Percentiles rank a stretch among this genome's conserved stretches.
phyloP scores from a whole-genome alignment of 2,888 invertebrate species.

The Oscheius onirici region DNA sequence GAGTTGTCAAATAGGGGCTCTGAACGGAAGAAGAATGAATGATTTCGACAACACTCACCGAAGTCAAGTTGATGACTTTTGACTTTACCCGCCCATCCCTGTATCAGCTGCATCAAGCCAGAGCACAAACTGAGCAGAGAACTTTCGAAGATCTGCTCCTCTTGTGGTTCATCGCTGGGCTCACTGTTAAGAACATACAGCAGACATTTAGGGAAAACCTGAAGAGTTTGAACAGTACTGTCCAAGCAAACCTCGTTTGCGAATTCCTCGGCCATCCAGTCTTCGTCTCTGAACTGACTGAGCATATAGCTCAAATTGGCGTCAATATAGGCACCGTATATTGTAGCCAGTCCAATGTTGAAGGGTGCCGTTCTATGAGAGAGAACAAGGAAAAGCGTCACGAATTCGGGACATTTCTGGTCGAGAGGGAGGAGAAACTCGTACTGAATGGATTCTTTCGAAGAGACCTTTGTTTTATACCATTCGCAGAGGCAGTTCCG shows the following conservation, averaged over 20 bases:
- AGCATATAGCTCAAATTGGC: constrained; percentile 38
- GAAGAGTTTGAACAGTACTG: background rate
- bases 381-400: constrained; percentile 44
- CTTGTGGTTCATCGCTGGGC: background rate
- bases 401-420: constrained; percentile 45
- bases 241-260: constrained; percentile 33
- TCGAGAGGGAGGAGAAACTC: constrained; percentile 43
- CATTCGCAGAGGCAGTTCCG: constrained; percentile 24
- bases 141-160: background rate
- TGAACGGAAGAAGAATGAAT: too few species aligned
- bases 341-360: constrained; percentile 14
- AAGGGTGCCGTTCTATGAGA: constrained; percentile 39
- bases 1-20: constrained; percentile 11
- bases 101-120: constrained; percentile 14
- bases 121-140: background rate
- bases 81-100: constrained; percentile 22
- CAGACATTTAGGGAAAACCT: constrained; percentile 26
- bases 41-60: constrained; percentile 5
- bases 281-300: constrained; percentile 39
- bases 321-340: constrained; percentile 19
- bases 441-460: constrained; percentile 35
- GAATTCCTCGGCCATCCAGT: constrained; percentile 42
- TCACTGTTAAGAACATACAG: constrained; percentile 3
- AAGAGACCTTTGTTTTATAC: constrained; percentile 2
- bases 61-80: constrained; percentile 13